phyloP scores from a whole-genome alignment of 2,888 invertebrate species.

The Drepana falcataria region DNA sequence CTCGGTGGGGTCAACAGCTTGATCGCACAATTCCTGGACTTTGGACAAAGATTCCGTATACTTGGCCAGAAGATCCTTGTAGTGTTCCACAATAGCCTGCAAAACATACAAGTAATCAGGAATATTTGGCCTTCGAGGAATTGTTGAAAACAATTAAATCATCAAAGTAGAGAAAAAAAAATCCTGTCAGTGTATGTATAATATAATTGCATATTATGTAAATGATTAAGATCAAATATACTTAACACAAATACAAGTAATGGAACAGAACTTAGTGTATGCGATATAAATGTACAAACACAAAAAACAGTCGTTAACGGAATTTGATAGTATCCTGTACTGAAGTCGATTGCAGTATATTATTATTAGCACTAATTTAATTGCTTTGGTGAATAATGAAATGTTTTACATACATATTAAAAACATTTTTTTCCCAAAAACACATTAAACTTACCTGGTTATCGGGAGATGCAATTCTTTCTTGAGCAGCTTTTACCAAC shows the following conservation, averaged over 20 bases:
- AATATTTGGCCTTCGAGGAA: background rate
- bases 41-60: slow-evolving; percentile 93
- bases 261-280: too few relatives aligned
- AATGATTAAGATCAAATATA: too few relatives aligned
- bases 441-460: slow-evolving; percentile 33
- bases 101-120: background rate
- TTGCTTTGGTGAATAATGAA: too few relatives aligned
- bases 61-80: slow-evolving; percentile 84
- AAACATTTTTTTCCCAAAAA: background rate
- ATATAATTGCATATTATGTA: too few relatives aligned
- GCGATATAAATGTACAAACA: too few relatives aligned
- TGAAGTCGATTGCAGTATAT: too few relatives aligned
- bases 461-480: slow-evolving; percentile 42
- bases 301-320: too few relatives aligned
- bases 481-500: slow-evolving; percentile 58
- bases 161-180: background rate
- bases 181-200: too few relatives aligned
- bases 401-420: too few relatives aligned
- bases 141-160: background rate
- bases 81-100: slow-evolving; percentile 90
- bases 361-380: too few relatives aligned
- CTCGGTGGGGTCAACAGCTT: slow-evolving; percentile 95
- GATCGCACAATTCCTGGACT: slow-evolving; percentile 94
- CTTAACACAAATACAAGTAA: too few relatives aligned
- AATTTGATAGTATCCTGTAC: too few relatives aligned